Percentiles rank a stretch among this genome's conserved stretches.
These are phyloP conservation scores for Zele albiditarsus DNA, from an alignment of 2,888 invertebrate species.

Conservation along the genomic window DNA sequence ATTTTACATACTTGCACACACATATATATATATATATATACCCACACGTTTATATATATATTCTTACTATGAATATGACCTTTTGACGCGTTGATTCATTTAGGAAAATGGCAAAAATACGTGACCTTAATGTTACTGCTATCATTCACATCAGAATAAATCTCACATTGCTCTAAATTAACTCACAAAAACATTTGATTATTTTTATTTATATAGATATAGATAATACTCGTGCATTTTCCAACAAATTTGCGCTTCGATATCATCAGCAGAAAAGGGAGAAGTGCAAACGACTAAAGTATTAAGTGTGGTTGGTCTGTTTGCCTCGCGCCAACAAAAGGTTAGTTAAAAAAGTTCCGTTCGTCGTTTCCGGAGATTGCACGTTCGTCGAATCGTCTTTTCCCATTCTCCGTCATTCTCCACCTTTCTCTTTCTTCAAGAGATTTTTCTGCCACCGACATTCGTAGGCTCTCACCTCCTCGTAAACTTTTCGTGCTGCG, in stretches of 20 bases:
- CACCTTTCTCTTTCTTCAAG: slow-evolving; percentile 26
- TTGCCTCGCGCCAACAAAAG: slow-evolving; percentile 48
- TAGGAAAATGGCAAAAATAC: not conserved
- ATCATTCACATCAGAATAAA: not conserved
- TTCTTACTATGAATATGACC: not conserved
- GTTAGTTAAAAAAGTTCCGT: slow-evolving; percentile 48
- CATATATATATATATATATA: not conserved
- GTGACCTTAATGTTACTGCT: not conserved
- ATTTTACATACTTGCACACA: slow-evolving; percentile 1
- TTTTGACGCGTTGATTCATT: not conserved
- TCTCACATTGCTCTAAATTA: not conserved
- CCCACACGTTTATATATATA: not conserved
- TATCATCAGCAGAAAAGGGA: not conserved
- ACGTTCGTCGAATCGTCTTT: slow-evolving; percentile 41
- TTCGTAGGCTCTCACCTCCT: slow-evolving; percentile 46
- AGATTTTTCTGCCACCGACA: slow-evolving; percentile 23
- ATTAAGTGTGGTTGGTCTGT: slow-evolving; percentile 48
- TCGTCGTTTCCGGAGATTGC: slow-evolving; percentile 49
- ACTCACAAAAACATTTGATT: not conserved
- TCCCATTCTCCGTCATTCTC: slow-evolving; percentile 25
- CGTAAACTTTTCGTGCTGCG: slow-evolving; percentile 26
- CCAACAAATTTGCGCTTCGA: slow-evolving; percentile 9
- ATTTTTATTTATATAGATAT: not conserved
- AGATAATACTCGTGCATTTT: not conserved
- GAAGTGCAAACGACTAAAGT: slow-evolving; percentile 27